Base-by-base conservation (phyloP, 2,113 vertebrate species). In the Pseudopipra pipra region DNA sequence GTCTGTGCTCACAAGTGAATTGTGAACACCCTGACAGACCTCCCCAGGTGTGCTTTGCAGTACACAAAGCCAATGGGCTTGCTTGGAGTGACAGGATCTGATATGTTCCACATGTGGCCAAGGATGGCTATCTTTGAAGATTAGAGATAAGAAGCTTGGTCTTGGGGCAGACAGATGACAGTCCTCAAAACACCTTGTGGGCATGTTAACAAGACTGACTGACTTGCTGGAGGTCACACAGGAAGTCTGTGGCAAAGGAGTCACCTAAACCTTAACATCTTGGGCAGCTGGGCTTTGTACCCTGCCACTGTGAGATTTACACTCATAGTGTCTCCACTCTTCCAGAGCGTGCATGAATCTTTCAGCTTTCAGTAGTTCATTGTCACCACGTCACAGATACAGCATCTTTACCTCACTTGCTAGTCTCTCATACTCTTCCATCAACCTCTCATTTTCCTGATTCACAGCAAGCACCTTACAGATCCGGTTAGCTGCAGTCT, bases 361-460 rank as follows among this genome's bases (percentile, higher is more conserved):
- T 78, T 74, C 66, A 86, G 37, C 63, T 82, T 87, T 63, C 89
- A 28, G 9, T 37, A 55, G 80, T 74, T 93, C 89, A 68, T 6
- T 77, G 75, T 59, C 75, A 91, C 35, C 65, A 66, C 31, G 14
- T 58, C 46, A 66, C 28, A 80, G 58, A 72, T 8, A 77, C 30
- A 86, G 37, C 22, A 91, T 84, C 68, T 96, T 98, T 98, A 99
- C 99, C 99, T 99, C 99, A 97, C 99, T 99, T 90, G 99, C 99
- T 97, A 99, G 98, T 96, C 98, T 98, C 97, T 99, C 99, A 95
- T 99, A 99, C 87, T 99, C 99, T 98, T 99, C 99, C 99, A 99
- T 99, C 98, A 99, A 96, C 96, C 99, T 99, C 96, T 99, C 99
- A 96, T 99, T 99, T 97, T 99, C 99, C 97, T 99, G 99, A 98